Percentiles rank a stretch among this genome's conserved stretches.
Evolutionary conservation across 2,888 invertebrate genomes (phyloP).

Genomic region (Eudasyphora cyanicolor): DNA sequence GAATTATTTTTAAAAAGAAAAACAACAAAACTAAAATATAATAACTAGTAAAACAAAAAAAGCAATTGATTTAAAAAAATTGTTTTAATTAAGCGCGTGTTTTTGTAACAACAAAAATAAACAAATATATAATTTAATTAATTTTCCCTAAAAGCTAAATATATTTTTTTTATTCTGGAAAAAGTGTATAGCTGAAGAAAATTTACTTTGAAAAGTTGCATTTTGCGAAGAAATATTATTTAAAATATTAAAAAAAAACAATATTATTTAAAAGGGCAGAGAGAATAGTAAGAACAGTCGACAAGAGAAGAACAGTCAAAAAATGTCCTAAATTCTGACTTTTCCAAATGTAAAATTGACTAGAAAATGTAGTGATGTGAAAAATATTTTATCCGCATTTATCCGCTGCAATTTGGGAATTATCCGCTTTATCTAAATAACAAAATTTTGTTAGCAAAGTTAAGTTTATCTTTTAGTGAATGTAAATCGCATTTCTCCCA

Average conservation of each 20-base stretch:
- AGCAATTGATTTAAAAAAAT: conserved; percentile 65
- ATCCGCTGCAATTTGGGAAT: too few relatives aligned
- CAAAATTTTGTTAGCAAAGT: too few relatives aligned
- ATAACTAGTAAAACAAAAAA: conserved; percentile 45
- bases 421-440: too few relatives aligned
- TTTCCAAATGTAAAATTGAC: too few relatives aligned
- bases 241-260: not conserved
- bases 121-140: conserved; percentile 65
- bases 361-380: too few relatives aligned
- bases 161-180: conserved; percentile 12
- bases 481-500: too few relatives aligned
- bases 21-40: conserved; percentile 29
- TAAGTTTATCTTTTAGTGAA: too few relatives aligned
- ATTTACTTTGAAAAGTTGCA: conserved; percentile 49
- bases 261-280: not conserved
- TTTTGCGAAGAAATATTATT: not conserved
- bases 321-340: too few relatives aligned
- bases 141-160: conserved; percentile 38
- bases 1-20: conserved; percentile 37
- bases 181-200: conserved; percentile 30
- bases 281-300: too few relatives aligned
- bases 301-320: too few relatives aligned
- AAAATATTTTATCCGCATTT: too few relatives aligned
- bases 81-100: conserved; percentile 50
- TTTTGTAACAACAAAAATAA: conserved; percentile 73